Evolutionary conservation across 2,888 invertebrate genomes (phyloP), one percentile per base, ranked within the genome.

Genomic region (Escarpia spicata): DNA sequence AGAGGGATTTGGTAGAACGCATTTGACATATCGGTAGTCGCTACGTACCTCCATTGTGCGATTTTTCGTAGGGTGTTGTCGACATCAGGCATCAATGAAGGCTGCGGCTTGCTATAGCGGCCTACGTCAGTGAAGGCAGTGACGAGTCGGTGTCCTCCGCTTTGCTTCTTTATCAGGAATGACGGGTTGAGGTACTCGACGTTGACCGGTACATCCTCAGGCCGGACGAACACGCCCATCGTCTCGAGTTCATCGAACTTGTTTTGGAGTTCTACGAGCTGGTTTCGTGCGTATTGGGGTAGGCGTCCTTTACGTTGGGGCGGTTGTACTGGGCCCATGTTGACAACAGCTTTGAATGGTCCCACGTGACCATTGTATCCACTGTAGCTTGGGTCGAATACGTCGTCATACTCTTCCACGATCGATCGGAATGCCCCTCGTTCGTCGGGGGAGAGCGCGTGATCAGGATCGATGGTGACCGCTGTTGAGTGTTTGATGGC

Each of bases 111-210:
- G 45, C 45, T 45, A 10, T 45, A 45, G 8, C 45, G 6, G 45
- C 45, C 45, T 10, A 45, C 45, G 45, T 45, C 2, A 45, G 45
- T 10, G 45, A 45, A 45, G 92, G 94, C 94, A 12, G 94, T 94
- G 31, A 94, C 94, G 15, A 95, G 92, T 15, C 94, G 92, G 92
- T 92, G 93, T n/a, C 93, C 93, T 19, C 95, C 44, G n/a, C 89
- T 31, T 8, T 15, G 90, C 91, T 94, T 95, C 91, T 94, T 94
- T 1, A 95, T 93, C 12, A 95, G 93, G 90, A 95, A 95, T 8
- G 94, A 94, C 0, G 94, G 94, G 90, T 94, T 95, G 12, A 94
- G 90, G 90, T 95, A 94, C 60, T 95, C 94, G 3, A 93, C 94
- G 10, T 90, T 91, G 2, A 93, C 90, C 58, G 92, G 93, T 26